Conservation (phyloP, 2,113 vertebrate genomes). For the Monarcha castaneiventris region DNA sequence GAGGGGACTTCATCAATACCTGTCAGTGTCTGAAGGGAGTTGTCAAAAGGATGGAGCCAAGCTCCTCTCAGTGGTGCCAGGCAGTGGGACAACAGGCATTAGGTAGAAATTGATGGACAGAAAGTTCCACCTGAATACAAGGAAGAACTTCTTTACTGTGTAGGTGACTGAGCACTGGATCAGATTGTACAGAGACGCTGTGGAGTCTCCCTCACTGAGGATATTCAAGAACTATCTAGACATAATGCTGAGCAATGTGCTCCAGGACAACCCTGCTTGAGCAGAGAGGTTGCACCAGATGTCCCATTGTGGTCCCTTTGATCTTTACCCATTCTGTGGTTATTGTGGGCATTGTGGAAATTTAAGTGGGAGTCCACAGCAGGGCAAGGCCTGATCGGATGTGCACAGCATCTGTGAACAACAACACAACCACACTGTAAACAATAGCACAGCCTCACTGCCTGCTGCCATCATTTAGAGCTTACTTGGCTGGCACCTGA, state of each 20-base stretch:
- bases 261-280: neutral
- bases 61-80: neutral
- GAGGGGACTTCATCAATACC: neutral
- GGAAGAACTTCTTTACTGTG: neutral
- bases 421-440: fast-evolving
- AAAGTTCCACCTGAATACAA: neutral
- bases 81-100: neutral
- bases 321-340: neutral
- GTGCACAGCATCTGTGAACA: neutral
- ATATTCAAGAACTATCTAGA: neutral
- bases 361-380: neutral
- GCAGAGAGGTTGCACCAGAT: neutral
- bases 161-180: neutral
- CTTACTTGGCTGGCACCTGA: neutral
- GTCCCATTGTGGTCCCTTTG: neutral
- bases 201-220: neutral
- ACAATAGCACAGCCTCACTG: neutral
- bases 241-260: neutral
- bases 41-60: neutral
- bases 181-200: neutral
- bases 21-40: neutral
- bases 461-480: neutral
- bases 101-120: neutral
- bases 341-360: neutral
- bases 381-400: neutral